Base-by-base conservation (phyloP, 2,888 invertebrate species). In the Pilophorus perplexus region DNA sequence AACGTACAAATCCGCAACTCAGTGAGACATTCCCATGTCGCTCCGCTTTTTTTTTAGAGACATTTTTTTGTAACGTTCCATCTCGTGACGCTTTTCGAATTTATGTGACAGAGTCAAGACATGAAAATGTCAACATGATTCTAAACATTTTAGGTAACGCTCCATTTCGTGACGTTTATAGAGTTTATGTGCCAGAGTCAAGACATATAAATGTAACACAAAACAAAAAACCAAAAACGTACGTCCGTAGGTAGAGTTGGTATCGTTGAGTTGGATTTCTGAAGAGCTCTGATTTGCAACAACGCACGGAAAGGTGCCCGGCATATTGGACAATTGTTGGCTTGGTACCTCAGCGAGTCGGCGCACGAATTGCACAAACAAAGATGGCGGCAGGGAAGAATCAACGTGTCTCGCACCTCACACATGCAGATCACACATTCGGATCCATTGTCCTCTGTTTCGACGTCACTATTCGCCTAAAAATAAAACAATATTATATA, bases 391-490 rank as follows among this genome's bases (percentile, higher is more conserved):
- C 99, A 99, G 0, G 99, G 98, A 74, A 99, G 81, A 74, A 99
- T 98, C 60, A 99, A 81, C 0, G 98, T 99, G 78, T 99, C 98
- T 2, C 98, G 84, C 16, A 93, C 89, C 76, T 99, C 98, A 74
- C 93, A 94, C 96, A 99, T 97, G 78, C 99, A 99, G 75, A 99
- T 98, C 37, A 99, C 97, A 79, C 99, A 99, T 78, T 99, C 99
- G 0, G 94, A 91, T 1, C 96, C 95, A 74, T 91, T 93, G 74
- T 95, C 93, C 74, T 95, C 94, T 0, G 89, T 87, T 73, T 93
- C 93, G 73, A 91, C 91, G 75, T 93, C 92, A 2, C 83, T 84
- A n/a, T 78, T 77, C 71, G 78, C 78, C 76, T 74, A 78, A 75
- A 66, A 12, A 33, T 33, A 12, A 33, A 6, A 33, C 6, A 33